phyloP scores from a whole-genome alignment of 2,113 vertebrate genomes.

The Gadus macrocephalus region DNA sequence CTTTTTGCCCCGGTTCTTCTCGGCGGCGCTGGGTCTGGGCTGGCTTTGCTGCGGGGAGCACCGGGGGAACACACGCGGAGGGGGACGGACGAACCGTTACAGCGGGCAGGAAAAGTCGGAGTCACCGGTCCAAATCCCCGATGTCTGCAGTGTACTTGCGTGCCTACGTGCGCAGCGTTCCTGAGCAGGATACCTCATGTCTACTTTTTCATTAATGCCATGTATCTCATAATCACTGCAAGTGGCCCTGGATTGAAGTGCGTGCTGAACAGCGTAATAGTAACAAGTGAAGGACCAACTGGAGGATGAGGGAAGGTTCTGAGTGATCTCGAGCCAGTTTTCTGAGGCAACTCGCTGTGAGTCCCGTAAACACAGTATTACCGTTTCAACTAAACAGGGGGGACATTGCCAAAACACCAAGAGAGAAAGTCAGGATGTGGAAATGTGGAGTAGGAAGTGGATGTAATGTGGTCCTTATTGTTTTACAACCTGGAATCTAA shows the following conservation, averaged over 20 bases:
- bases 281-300: slow-evolving; percentile 24
- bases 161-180: slow-evolving; percentile 17
- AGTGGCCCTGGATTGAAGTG: no score
- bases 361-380: slow-evolving; percentile 62
- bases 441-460: slow-evolving; percentile 55
- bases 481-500: slow-evolving; percentile 58
- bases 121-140: no score
- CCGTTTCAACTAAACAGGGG: slow-evolving; percentile 28
- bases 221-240: no score
- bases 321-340: slow-evolving; percentile 40
- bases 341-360: slow-evolving; percentile 61
- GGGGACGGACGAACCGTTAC: not conserved
- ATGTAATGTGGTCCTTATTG: slow-evolving; percentile 59
- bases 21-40: slow-evolving; percentile 78
- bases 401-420: slow-evolving; percentile 47
- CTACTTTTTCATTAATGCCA: no score
- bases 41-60: slow-evolving; percentile 82
- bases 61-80: slow-evolving; percentile 14
- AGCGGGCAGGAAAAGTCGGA: not conserved
- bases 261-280: no score
- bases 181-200: no score
- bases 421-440: slow-evolving; percentile 63
- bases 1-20: slow-evolving; percentile 93
- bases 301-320: slow-evolving; percentile 27
- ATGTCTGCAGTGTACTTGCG: no score